A percentile compares a stretch with the other conserved stretches of the same genome.
Conservation (phyloP, 2,113 vertebrate genomes). For the Perca schrenkii region DNA sequence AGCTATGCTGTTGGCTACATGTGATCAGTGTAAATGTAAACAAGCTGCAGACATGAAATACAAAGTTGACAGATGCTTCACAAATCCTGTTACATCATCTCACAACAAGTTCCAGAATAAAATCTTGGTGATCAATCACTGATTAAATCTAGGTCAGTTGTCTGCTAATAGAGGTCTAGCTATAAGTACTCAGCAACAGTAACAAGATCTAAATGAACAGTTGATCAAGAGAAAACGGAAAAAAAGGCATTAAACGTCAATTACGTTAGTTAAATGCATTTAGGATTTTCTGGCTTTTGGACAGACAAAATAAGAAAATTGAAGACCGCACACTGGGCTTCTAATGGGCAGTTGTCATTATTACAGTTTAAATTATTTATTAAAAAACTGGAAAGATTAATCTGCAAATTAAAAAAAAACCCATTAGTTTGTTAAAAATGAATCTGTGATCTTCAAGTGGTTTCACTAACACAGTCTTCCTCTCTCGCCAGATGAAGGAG, state of each 20-base stretch:
- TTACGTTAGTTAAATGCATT: not conserved
- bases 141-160: not conserved
- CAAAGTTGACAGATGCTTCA: not conserved
- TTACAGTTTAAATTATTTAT: not conserved
- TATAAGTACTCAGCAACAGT: not conserved
- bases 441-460: not conserved
- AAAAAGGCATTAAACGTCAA: no score
- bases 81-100: no score
- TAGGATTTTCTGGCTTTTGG: not conserved
- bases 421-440: not conserved
- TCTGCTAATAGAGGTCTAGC: not conserved
- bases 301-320: not conserved
- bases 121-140: no score
- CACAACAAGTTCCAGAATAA: no score
- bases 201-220: not conserved
- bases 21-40: not conserved
- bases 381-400: not conserved
- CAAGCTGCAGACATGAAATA: not conserved
- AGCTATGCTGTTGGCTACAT: not conserved
- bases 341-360: not conserved
- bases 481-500: constrained; percentile 91
- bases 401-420: no score
- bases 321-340: not conserved
- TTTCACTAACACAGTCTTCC: not conserved
- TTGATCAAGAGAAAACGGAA: not conserved